Conservation (phyloP, 2,888 invertebrate genomes). For the Drosophila paucipuncta region DNA sequence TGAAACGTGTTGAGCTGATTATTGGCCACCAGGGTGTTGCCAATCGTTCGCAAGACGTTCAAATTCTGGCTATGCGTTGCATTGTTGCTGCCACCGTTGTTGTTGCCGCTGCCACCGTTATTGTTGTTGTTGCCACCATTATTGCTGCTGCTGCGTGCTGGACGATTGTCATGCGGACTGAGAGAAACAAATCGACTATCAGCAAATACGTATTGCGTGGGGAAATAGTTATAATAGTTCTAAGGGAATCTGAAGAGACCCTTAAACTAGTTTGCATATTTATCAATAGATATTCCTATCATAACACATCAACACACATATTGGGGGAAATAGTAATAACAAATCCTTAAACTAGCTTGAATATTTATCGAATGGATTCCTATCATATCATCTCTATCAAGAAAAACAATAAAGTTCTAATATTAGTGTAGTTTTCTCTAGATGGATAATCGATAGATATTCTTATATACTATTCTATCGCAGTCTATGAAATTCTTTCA, state of each 20-base stretch:
- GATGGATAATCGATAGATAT: background rate
- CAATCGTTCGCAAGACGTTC: constrained; percentile 85
- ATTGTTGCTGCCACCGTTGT: constrained; percentile 72
- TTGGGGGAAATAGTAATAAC: background rate
- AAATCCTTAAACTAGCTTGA: background rate
- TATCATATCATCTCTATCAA: background rate
- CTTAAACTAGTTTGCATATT: background rate
- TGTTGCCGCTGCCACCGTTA: constrained; percentile 31
- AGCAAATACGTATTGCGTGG: constrained; percentile 3
- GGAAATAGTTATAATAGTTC: background rate
- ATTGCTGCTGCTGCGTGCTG: constrained; percentile 81
- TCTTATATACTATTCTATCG: background rate
- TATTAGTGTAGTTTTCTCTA: background rate
- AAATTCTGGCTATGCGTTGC: constrained; percentile 79
- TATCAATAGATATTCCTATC: background rate
- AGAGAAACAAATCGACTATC: constrained; percentile 37
- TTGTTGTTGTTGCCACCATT: constrained; percentile 55
- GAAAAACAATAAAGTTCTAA: background rate
- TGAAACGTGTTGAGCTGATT: constrained; percentile 85
- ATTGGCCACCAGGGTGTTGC: constrained; percentile 85
- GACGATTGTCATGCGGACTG: constrained; percentile 84
- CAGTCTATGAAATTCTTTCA: background rate
- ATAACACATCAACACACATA: background rate
- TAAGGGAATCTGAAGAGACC: background rate
- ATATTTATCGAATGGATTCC: background rate